Evolutionary conservation across 2,113 vertebrate species (phyloP).

Genomic region (Scortum barcoo): DNA sequence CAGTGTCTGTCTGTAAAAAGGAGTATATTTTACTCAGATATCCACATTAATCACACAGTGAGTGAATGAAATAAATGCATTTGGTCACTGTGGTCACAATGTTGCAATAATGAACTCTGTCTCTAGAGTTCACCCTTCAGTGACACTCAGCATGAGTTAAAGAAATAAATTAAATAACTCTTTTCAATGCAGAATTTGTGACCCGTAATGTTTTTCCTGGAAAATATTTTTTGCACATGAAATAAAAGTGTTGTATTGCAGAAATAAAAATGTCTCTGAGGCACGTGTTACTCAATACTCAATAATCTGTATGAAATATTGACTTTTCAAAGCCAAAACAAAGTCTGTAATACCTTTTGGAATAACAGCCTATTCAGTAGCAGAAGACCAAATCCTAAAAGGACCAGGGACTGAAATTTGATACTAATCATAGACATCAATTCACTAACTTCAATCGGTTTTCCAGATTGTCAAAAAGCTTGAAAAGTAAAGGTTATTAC

Average conservation of each 20-base stretch:
- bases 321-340: constrained; percentile 54
- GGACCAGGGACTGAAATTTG: constrained; percentile 21
- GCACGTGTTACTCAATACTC: constrained; percentile 64
- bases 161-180: constrained; percentile 34
- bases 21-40: constrained; percentile 41
- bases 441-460: constrained; percentile 16
- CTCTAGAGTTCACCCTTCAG: constrained; percentile 11
- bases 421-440: constrained; percentile 21
- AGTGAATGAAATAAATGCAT: constrained; percentile 31
- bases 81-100: constrained; percentile 15
- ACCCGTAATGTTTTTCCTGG: constrained; percentile 24
- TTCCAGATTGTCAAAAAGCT: constrained; percentile 35
- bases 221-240: constrained; percentile 51
- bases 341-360: constrained; percentile 52
- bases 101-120: constrained; percentile 30
- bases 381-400: constrained; percentile 15
- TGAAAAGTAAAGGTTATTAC: constrained; percentile 13
- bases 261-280: constrained; percentile 65
- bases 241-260: constrained; percentile 64
- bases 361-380: constrained; percentile 55
- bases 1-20: constrained; percentile 29
- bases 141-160: constrained; percentile 28
- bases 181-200: constrained; percentile 42
- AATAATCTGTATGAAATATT: constrained; percentile 62
- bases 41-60: constrained; percentile 43